These are phyloP conservation scores for Cervus canadensis DNA, from an alignment of 2,113 vertebrate species.

Conservation along the genomic window DNA sequence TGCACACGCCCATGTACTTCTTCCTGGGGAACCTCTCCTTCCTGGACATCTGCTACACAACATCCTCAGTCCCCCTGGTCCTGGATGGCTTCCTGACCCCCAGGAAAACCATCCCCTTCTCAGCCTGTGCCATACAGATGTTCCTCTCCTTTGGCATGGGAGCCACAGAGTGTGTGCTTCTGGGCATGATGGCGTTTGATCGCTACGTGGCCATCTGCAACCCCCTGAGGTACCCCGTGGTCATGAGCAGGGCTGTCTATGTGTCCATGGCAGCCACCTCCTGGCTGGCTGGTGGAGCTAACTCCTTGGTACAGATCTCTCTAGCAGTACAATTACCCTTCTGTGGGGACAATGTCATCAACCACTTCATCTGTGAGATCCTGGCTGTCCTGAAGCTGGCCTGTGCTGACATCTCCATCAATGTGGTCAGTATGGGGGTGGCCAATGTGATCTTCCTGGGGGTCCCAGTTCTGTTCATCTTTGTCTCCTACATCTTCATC, in stretches of 20 bases:
- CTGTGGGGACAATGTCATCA: slow-evolving; percentile 52
- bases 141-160: slow-evolving; percentile 67
- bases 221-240: slow-evolving; percentile 29
- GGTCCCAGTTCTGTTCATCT: background rate
- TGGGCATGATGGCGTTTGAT: slow-evolving; percentile 66
- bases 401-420: background rate
- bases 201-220: slow-evolving; percentile 59
- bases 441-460: background rate
- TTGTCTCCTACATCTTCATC: background rate
- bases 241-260: slow-evolving; percentile 48
- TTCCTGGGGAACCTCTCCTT: background rate
- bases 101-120: slow-evolving; percentile 55
- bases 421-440: background rate
- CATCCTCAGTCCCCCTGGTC: slow-evolving; percentile 20
- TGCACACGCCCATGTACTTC: background rate
- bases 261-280: slow-evolving; percentile 49
- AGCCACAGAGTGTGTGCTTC: slow-evolving; percentile 52
- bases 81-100: slow-evolving; percentile 51
- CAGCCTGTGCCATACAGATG: slow-evolving; percentile 54
- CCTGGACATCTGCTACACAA: background rate
- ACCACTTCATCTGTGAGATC: background rate
- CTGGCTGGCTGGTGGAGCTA: slow-evolving; percentile 51
- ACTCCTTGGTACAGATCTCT: slow-evolving; percentile 59
- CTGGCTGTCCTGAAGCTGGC: background rate
- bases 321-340: slow-evolving; percentile 57